Evolutionary conservation across 2,888 invertebrate genomes (phyloP).

Genomic region (Sericinus montela): DNA sequence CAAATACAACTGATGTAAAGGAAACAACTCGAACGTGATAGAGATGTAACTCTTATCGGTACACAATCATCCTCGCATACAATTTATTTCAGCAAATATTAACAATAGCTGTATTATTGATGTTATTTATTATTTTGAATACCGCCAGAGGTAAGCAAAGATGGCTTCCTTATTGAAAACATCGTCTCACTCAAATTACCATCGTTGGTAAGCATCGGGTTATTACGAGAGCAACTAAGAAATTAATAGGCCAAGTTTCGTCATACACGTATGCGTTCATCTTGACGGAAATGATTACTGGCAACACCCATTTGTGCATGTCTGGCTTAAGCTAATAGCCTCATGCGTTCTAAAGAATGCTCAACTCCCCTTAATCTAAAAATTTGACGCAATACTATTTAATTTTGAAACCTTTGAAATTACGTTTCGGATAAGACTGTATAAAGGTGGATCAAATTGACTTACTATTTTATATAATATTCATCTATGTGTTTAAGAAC

Average conservation of each 20-base stretch:
- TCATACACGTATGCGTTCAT: constrained; percentile 51
- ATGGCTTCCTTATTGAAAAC: constrained; percentile 13
- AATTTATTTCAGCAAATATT: constrained; percentile 7
- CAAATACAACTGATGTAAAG: constrained; percentile 11
- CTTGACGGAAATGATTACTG: constrained; percentile 53
- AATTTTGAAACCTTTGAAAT: not conserved
- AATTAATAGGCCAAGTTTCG: constrained; percentile 58
- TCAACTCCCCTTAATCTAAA: constrained; percentile 5
- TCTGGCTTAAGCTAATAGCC: constrained; percentile 18
- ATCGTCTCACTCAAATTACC: constrained; percentile 20
- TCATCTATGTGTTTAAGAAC: too few relatives aligned
- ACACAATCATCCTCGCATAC: not conserved
- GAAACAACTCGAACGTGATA: constrained; percentile 15
- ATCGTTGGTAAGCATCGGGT: constrained; percentile 29
- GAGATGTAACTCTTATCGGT: constrained; percentile 12
- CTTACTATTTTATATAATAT: not conserved
- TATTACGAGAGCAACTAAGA: constrained; percentile 53
- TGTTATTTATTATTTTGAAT: constrained; percentile 11
- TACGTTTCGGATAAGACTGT: too few relatives aligned
- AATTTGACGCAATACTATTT: not conserved
- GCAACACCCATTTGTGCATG: constrained; percentile 35
- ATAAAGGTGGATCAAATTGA: not conserved
- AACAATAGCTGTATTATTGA: not conserved
- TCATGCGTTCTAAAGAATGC: constrained; percentile 6
- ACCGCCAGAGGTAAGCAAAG: constrained; percentile 10